phyloP scores from a whole-genome alignment of 2,888 invertebrate genomes.

The Lepetodrilus schrolli region DNA sequence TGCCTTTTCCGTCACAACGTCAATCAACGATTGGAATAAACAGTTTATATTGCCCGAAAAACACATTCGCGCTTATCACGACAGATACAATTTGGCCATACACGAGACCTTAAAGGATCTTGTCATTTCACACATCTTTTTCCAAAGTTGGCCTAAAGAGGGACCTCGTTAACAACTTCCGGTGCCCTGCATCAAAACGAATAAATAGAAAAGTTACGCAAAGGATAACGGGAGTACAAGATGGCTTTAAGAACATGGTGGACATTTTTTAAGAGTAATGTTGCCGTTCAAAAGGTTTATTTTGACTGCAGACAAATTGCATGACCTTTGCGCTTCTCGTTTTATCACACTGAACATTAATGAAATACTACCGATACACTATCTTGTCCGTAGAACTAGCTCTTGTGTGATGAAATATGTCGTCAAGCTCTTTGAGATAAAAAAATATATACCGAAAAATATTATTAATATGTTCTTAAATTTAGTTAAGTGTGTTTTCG shows the following conservation, averaged over 20 bases:
- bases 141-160: conserved; percentile 29
- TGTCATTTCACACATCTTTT: conserved; percentile 36
- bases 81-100: conserved; percentile 33
- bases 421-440: too few relatives aligned
- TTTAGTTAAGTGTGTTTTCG: too few relatives aligned
- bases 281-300: not conserved
- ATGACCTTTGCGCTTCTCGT: not conserved
- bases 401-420: not conserved
- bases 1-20: not conserved
- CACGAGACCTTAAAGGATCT: not conserved
- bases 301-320: conserved; percentile 19
- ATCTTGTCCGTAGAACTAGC: not conserved
- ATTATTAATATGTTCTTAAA: too few relatives aligned
- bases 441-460: too few relatives aligned
- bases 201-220: conserved; percentile 4
- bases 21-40: conserved; percentile 37
- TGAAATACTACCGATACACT: not conserved
- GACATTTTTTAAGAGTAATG: not conserved
- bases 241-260: not conserved
- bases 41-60: conserved; percentile 37
- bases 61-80: conserved; percentile 37
- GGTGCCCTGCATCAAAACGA: conserved; percentile 28
- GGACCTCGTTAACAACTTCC: conserved; percentile 42
- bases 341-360: conserved; percentile 11
- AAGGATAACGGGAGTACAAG: not conserved